Base-by-base conservation (phyloP, 2,888 invertebrate genomes). In the Noctuana brunneofusca region DNA sequence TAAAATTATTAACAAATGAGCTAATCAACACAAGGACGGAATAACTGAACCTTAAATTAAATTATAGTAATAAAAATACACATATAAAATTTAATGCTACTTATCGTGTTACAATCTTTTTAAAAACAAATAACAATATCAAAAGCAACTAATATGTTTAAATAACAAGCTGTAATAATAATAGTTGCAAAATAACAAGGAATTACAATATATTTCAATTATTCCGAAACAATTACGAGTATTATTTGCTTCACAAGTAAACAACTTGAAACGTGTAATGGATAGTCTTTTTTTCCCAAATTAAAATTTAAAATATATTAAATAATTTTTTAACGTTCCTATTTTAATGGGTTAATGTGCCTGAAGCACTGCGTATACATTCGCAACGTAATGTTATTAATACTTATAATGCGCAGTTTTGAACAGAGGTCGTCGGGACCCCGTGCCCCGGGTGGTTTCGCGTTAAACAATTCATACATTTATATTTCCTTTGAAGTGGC, bases 391-490 rank as follows among this genome's bases (percentile, higher is more conserved):
- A 62, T 54, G 22, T 48, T 62, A 55, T 62, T 41, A 62, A 55
- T 63, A 63, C 62, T 62, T 38, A 55, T 63, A 55, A 62, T 62
- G 62, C 62, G 55, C 62, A 62, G 62, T 56, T 63, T 56, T 55
- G 27, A 24, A 68, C 71, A 71, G 69, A 73, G 82, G 82, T 80
- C 79, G 76, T 69, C 74, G 75, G 74, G 79, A 77, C 79, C 78
- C 70, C 69, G 58, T 64, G 76, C 82, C 76, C 64, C 73, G 83
- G 83, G 81, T 73, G 77, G 78, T 77, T 86, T 86, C 84, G 81
- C 83, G 79, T 83, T 86, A 86, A 89, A 88, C 89, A 89, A 88
- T 88, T 86, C 87, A 88, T 87, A 87, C 85, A 84, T 88, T 87
- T 86, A 85, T 83, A 80, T 83, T 84, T 83, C 85, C 88, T 90